These are phyloP conservation scores for Poecilia velifera DNA, from an alignment of 2,797 vertebrate species.

Conservation along the genomic window DNA sequence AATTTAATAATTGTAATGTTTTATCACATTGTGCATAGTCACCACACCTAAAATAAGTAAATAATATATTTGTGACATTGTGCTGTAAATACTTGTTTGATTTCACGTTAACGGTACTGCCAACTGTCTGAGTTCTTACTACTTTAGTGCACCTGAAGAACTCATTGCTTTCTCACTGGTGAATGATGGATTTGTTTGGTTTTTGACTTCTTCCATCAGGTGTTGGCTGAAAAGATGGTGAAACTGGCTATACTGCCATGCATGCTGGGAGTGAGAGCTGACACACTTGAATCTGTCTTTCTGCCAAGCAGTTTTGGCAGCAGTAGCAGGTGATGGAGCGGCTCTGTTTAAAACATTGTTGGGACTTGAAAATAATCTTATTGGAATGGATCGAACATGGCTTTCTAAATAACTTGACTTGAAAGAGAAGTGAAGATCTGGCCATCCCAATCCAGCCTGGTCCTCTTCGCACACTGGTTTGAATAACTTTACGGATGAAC, in stretches of 20 bases:
- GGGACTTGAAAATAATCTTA: not conserved
- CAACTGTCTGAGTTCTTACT: too few species aligned
- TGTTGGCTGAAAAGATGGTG: not conserved
- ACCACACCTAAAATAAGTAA: not conserved
- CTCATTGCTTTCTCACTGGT: not conserved
- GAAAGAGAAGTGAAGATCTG: not conserved
- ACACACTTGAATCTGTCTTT: not conserved
- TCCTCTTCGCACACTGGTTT: not conserved
- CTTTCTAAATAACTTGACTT: not conserved
- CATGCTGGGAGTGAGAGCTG: not conserved
- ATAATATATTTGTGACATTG: not conserved
- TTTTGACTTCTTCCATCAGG: not conserved
- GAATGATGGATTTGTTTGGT: not conserved
- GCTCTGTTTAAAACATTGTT: not conserved
- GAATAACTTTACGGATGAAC: not conserved
- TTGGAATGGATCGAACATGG: not conserved
- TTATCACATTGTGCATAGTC: not conserved
- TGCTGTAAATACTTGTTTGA: not conserved
- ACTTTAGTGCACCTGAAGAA: not conserved
- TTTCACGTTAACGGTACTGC: not conserved
- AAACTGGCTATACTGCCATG: not conserved
- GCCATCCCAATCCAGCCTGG: not conserved
- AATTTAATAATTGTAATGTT: not conserved
- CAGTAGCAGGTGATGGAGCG: not conserved
- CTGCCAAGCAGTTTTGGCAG: not conserved